phyloP scores from a whole-genome alignment of 2,113 vertebrate species.

The Plestiodon gilberti region DNA sequence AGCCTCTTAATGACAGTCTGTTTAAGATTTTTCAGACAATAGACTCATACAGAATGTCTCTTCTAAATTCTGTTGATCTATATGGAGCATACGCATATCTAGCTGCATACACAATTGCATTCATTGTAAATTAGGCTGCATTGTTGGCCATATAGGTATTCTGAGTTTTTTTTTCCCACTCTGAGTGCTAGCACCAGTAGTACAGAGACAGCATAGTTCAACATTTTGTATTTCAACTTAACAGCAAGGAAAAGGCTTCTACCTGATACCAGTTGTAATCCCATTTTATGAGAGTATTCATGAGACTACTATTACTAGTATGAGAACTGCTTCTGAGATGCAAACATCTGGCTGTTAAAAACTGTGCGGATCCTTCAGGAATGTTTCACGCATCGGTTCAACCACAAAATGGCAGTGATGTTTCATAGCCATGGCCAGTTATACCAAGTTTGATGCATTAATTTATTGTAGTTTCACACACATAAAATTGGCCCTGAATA shows the following conservation, averaged over 20 bases:
- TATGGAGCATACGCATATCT: not conserved
- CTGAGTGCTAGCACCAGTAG: conserved; percentile 15
- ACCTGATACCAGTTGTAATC: not conserved
- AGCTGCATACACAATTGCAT: not conserved
- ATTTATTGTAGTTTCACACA: not conserved
- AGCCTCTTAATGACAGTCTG: not conserved
- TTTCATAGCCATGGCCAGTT: not conserved
- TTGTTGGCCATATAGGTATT: conserved; percentile 11
- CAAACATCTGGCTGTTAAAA: not conserved
- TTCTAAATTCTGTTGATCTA: not conserved
- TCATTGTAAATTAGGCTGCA: not conserved
- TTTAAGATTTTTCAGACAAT: not conserved
- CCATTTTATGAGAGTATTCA: not conserved
- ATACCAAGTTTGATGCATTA: not conserved
- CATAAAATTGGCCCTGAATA: not conserved
- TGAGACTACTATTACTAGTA: not conserved
- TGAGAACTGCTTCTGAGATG: not conserved
- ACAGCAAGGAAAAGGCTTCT: not conserved
- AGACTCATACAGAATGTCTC: not conserved
- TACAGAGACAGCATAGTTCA: not conserved
- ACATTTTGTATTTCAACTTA: not conserved
- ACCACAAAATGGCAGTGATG: not conserved
- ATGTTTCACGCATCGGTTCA: not conserved
- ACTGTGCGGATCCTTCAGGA: not conserved
- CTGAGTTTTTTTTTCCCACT: conserved; percentile 19